Percentiles rank a stretch among this genome's conserved stretches.
Conservation (phyloP, 2,113 vertebrate genomes). For the Tinamus guttatus region DNA sequence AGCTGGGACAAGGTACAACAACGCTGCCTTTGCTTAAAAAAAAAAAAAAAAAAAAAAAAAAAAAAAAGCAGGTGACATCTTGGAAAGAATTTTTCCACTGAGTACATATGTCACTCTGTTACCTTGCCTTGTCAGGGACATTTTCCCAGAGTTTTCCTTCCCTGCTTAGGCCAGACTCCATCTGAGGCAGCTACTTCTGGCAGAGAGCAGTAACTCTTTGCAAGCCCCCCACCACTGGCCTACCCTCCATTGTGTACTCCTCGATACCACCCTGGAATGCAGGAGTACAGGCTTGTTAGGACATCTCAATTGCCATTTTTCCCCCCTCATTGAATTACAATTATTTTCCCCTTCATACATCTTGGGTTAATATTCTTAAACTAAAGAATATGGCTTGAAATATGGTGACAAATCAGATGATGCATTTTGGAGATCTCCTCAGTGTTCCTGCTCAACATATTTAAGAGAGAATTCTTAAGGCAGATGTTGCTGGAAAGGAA, state of each 20-base stretch:
- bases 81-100: neutral
- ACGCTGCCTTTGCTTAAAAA: neutral
- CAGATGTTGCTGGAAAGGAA: conserved; percentile 25
- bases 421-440: too few species aligned
- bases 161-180: neutral
- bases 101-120: neutral
- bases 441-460: too few species aligned
- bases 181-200: neutral
- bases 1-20: neutral
- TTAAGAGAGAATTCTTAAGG: conserved; percentile 62
- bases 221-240: neutral
- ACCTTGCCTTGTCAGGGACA: neutral
- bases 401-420: neutral
- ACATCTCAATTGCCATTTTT: neutral
- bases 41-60: neutral
- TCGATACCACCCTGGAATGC: neutral
- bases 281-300: neutral
- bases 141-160: neutral
- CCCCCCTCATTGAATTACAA: neutral
- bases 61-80: neutral
- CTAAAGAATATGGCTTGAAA: conserved; percentile 48
- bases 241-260: neutral
- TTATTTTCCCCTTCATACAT: neutral
- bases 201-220: neutral
- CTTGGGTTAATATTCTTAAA: neutral